Conservation (phyloP, 2,797 vertebrate genomes). For the Ciconia nigra region DNA sequence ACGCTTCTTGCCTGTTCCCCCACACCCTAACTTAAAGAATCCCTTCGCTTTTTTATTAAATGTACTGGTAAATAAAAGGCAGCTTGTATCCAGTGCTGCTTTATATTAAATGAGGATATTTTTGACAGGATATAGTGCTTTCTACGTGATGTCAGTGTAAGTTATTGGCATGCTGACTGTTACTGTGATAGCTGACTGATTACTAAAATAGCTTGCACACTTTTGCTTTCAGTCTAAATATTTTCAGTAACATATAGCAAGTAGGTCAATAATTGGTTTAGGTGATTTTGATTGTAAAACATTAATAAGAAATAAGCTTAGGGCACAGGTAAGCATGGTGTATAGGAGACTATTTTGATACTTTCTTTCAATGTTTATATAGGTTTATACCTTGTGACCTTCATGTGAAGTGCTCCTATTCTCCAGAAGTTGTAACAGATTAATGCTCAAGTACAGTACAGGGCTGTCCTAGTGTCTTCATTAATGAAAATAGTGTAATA, state of each 20-base stretch:
- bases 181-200: neutral
- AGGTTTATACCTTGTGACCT: neutral
- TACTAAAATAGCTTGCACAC: neutral
- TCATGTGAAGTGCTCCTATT: neutral
- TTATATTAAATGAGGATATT: neutral
- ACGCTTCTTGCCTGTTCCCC: neutral
- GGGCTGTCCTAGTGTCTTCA: neutral
- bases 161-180: neutral
- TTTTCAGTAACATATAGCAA: neutral
- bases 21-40: neutral
- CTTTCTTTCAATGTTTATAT: neutral
- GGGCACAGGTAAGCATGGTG: neutral
- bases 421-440: neutral
- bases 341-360: neutral
- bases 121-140: neutral
- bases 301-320: neutral
- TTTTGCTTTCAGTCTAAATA: neutral
- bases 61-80: neutral
- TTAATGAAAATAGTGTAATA: neutral
- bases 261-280: neutral
- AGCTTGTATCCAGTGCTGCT: neutral
- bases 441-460: neutral
- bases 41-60: neutral
- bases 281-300: neutral
- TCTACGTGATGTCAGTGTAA: neutral